A percentile compares a stretch with the other conserved stretches of the same genome.
These are phyloP conservation scores for Caenorhabditis brenneri DNA, from an alignment of 1,140 invertebrate species.

Conservation along the genomic window DNA sequence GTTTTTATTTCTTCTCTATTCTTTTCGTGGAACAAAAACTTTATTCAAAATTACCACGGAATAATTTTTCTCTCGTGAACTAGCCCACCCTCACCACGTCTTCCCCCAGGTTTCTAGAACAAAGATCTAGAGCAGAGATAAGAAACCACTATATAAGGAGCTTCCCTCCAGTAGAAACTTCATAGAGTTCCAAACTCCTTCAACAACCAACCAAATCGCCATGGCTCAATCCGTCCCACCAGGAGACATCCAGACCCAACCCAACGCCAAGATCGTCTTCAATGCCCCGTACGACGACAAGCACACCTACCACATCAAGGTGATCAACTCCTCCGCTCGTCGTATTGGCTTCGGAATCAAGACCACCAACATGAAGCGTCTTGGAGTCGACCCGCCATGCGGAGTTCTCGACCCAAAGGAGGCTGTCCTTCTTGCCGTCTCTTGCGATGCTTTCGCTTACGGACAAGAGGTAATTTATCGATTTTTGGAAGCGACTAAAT, in stretches of 20 bases:
- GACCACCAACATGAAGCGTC: slow-evolving; percentile 55
- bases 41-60: neutral
- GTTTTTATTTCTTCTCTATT: no score
- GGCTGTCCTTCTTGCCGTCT: slow-evolving; percentile 49
- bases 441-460: slow-evolving; percentile 55
- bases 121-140: slow-evolving; percentile 30
- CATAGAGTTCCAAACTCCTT: neutral
- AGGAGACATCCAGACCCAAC: slow-evolving; percentile 55
- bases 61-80: neutral
- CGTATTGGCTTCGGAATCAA: slow-evolving; percentile 56
- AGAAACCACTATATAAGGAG: neutral
- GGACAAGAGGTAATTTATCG: slow-evolving; percentile 39
- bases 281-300: slow-evolving; percentile 58
- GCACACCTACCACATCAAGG: slow-evolving; percentile 54
- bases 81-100: neutral
- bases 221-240: slow-evolving; percentile 54
- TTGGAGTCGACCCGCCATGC: slow-evolving; percentile 50
- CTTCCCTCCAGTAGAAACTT: neutral
- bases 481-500: no score
- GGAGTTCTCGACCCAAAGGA: slow-evolving; percentile 57
- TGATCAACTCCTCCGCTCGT: slow-evolving; percentile 50
- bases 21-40: no score
- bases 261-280: slow-evolving; percentile 55
- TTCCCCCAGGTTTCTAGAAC: no score
- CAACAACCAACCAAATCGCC: slow-evolving; percentile 6